phyloP scores from a whole-genome alignment of 2,113 vertebrate species.

The Tragelaphus imberbis region DNA sequence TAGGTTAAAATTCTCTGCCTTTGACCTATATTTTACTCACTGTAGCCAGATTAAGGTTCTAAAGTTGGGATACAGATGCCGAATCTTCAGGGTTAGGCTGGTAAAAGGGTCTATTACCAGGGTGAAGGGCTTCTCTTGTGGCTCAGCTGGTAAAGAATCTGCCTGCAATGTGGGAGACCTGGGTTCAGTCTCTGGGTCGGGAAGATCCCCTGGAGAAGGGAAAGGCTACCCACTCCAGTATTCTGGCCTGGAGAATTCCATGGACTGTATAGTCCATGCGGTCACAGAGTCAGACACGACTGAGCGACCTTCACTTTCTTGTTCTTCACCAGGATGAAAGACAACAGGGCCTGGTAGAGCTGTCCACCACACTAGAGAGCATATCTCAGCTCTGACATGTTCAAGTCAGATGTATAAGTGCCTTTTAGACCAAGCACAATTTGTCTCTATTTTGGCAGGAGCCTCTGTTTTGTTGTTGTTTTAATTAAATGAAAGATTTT shows the following conservation, averaged over 20 bases:
- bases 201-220: neutral
- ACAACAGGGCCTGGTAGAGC: no score
- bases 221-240: neutral
- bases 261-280: neutral
- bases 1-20: neutral
- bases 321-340: neutral
- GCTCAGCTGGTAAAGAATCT: neutral
- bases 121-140: neutral
- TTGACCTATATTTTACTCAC: neutral
- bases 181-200: accelerated
- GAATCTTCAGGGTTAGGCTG: neutral
- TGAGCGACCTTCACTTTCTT: neutral
- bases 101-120: neutral
- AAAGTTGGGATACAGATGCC: neutral
- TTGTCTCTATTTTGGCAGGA: neutral
- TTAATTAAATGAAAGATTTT: neutral
- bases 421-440: neutral
- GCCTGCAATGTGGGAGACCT: neutral
- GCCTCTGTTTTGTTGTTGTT: neutral
- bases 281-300: accelerated
- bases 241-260: neutral
- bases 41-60: neutral
- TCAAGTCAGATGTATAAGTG: neutral
- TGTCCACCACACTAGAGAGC: neutral
- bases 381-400: neutral